Percentiles rank a stretch among this genome's conserved stretches.
Evolutionary conservation across 1,140 invertebrate genomes (phyloP).

Genomic region (Drosophila lacertosa): DNA sequence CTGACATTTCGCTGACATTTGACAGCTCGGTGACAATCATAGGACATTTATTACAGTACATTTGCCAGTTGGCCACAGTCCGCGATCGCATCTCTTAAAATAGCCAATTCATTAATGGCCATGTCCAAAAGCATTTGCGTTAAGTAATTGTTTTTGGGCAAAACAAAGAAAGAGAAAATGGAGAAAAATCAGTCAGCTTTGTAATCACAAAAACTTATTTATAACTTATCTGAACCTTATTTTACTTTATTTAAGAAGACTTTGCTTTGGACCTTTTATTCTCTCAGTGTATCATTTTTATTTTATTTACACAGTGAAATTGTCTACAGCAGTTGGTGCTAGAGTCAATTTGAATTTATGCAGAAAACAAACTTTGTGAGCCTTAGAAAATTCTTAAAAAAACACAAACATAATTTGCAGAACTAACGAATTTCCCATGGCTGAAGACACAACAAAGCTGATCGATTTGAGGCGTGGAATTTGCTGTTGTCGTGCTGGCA

Average conservation of each 20-base stretch:
- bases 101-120: not conserved
- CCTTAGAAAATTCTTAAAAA: not conserved
- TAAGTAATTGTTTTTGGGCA: too few species aligned
- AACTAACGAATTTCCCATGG: conserved; percentile 27
- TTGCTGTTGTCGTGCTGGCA: conserved; percentile 29
- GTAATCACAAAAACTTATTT: too few species aligned
- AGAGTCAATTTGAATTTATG: not conserved
- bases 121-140: not conserved
- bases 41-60: conserved; percentile 68
- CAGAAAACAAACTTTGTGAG: too few species aligned
- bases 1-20: conserved; percentile 71
- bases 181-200: too few species aligned
- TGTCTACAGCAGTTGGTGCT: too few species aligned
- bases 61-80: conserved; percentile 35
- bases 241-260: too few species aligned
- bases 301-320: too few species aligned
- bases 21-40: conserved; percentile 57
- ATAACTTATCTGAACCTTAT: too few species aligned
- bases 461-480: conserved; percentile 35
- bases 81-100: conserved; percentile 1
- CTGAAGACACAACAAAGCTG: conserved; percentile 13
- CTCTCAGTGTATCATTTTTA: too few species aligned
- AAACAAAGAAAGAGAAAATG: too few species aligned
- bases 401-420: not conserved
- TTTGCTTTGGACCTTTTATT: too few species aligned